These are phyloP conservation scores for Pao palembangensis DNA, from an alignment of 2,113 vertebrate genomes.

Conservation along the genomic window DNA sequence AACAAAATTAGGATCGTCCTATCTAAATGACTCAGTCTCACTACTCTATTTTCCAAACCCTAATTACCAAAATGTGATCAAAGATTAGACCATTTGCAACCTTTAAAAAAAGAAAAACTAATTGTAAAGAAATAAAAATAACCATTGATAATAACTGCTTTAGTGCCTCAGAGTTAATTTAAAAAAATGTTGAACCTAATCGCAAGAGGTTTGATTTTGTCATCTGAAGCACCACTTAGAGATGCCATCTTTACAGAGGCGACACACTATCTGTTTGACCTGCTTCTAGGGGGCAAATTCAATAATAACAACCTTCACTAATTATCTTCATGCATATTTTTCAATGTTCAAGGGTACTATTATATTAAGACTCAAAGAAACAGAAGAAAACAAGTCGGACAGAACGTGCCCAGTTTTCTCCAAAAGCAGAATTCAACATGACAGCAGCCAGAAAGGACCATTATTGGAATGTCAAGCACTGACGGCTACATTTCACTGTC, in stretches of 20 bases:
- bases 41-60: conserved; percentile 6
- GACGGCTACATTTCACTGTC: conserved; percentile 10
- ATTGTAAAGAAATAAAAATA: conserved; percentile 28
- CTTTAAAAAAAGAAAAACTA: conserved; percentile 5
- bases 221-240: conserved; percentile 22
- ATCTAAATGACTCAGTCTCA: conserved; percentile 23
- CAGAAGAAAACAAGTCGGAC: not conserved
- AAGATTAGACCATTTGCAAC: conserved; percentile 22
- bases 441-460: conserved; percentile 9
- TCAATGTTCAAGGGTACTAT: not conserved
- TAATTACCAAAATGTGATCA: conserved; percentile 35
- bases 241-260: not conserved
- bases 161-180: conserved; percentile 31
- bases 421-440: conserved; percentile 9
- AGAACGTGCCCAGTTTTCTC: not conserved
- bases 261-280: conserved; percentile 2
- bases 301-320: not conserved
- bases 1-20: conserved; percentile 12
- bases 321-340: not conserved
- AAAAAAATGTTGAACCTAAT: conserved; percentile 23
- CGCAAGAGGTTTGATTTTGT: conserved; percentile 33
- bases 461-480: conserved; percentile 27
- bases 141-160: conserved; percentile 27
- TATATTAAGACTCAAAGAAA: conserved; percentile 2
- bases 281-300: not conserved